Conservation (phyloP, 2,113 vertebrate genomes). For the Tonatia bakeri region DNA sequence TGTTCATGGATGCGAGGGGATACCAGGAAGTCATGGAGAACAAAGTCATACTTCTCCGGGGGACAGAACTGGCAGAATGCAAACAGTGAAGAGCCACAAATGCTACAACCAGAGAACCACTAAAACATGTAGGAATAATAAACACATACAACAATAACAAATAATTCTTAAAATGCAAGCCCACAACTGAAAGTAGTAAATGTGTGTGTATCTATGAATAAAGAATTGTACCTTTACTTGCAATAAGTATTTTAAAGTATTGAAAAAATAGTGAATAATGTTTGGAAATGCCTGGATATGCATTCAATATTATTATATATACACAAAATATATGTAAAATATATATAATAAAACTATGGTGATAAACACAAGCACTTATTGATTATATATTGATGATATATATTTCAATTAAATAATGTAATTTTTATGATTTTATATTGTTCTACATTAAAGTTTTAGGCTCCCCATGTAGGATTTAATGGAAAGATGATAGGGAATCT, state of each 20-base stretch:
- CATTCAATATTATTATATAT: background rate
- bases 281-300: background rate
- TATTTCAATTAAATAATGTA: constrained; percentile 22
- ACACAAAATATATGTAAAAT: background rate
- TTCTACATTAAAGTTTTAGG: background rate
- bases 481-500: constrained; percentile 18
- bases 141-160: constrained; percentile 43
- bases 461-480: background rate
- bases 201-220: background rate
- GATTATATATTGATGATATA: constrained; percentile 50
- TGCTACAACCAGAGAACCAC: constrained; percentile 26
- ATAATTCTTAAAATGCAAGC: background rate
- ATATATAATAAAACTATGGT: constrained; percentile 2
- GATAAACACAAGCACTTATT: constrained; percentile 47
- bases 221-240: background rate
- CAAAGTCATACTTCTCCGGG: constrained; percentile 46
- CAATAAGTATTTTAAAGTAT: background rate
- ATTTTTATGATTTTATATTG: constrained; percentile 36
- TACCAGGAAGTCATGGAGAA: background rate
- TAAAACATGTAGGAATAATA: background rate
- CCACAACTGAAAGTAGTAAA: background rate
- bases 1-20: background rate
- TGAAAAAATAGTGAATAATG: constrained; percentile 36
- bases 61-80: constrained; percentile 55
- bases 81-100: constrained; percentile 56